Evolutionary conservation across 2,888 invertebrate species (phyloP).

Genomic region (Meiosimyza platycephala): DNA sequence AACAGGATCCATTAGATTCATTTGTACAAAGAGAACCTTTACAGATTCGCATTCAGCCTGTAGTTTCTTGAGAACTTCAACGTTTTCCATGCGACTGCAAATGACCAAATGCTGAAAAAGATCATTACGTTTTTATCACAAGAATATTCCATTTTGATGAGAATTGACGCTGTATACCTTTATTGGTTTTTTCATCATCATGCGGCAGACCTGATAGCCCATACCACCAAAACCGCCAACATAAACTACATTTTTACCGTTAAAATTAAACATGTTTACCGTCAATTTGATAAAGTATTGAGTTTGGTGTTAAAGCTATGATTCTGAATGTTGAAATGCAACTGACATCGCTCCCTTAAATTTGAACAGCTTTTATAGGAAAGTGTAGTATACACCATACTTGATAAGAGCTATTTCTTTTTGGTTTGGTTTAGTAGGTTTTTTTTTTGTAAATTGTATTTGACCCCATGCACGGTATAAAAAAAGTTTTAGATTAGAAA

Average conservation of each 20-base stretch:
- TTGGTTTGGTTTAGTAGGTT: not conserved
- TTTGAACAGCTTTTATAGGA: conserved; percentile 32
- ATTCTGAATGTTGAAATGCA: conserved; percentile 28
- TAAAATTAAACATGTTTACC: conserved; percentile 59
- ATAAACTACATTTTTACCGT: conserved; percentile 60
- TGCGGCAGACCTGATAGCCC: conserved; percentile 58
- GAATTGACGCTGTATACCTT: conserved; percentile 45
- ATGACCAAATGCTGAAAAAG: conserved; percentile 53
- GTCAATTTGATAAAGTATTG: too few species aligned
- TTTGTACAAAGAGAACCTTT: conserved; percentile 56
- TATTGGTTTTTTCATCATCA: conserved; percentile 58
- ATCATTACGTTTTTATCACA: not conserved
- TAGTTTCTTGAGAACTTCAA: conserved; percentile 58
- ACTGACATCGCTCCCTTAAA: conserved; percentile 27
- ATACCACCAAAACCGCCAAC: conserved; percentile 60
- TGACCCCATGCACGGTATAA: not conserved
- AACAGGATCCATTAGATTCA: conserved; percentile 55
- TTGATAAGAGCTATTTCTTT: conserved; percentile 27
- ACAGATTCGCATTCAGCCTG: conserved; percentile 54
- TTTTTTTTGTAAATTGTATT: not conserved
- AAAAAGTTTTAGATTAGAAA: not conserved
- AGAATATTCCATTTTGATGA: not conserved
- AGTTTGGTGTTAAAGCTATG: not conserved
- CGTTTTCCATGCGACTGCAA: conserved; percentile 60
- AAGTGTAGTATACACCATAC: not conserved